A percentile compares a stretch with the other conserved stretches of the same genome.
Conservation (phyloP, 2,113 vertebrate species). For the Phasianus colchicus region DNA sequence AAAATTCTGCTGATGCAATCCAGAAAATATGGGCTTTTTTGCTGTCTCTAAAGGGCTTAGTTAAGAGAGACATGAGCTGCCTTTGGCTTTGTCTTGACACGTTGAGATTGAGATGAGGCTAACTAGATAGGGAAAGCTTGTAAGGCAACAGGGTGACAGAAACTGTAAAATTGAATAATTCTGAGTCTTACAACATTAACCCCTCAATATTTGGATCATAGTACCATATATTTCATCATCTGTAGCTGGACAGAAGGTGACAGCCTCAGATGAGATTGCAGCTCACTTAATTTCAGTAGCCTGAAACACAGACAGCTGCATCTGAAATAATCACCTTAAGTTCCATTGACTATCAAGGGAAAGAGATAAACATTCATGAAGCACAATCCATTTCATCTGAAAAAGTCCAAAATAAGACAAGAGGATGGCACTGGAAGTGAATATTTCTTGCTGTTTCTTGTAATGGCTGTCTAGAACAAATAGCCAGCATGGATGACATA, state of each 20-base stretch:
- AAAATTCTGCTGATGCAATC: neutral
- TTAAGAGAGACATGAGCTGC: neutral
- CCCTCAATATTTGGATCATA: neutral
- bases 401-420: neutral
- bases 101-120: neutral
- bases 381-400: neutral
- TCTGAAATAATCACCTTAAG: neutral
- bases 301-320: neutral
- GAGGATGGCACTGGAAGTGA: neutral
- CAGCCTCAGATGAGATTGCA: neutral
- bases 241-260: constrained; percentile 14
- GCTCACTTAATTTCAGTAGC: neutral
- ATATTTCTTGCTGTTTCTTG: neutral
- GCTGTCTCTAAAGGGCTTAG: neutral
- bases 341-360: neutral
- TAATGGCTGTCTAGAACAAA: neutral
- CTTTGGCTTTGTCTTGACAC: neutral
- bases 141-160: neutral
- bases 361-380: neutral
- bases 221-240: neutral
- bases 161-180: neutral
- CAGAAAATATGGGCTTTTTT: neutral
- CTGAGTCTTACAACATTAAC: neutral
- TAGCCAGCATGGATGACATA: neutral
- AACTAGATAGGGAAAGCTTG: neutral